These are phyloP conservation scores for Polydrusus tereticollis DNA, from an alignment of 2,888 invertebrate genomes.

Conservation along the genomic window DNA sequence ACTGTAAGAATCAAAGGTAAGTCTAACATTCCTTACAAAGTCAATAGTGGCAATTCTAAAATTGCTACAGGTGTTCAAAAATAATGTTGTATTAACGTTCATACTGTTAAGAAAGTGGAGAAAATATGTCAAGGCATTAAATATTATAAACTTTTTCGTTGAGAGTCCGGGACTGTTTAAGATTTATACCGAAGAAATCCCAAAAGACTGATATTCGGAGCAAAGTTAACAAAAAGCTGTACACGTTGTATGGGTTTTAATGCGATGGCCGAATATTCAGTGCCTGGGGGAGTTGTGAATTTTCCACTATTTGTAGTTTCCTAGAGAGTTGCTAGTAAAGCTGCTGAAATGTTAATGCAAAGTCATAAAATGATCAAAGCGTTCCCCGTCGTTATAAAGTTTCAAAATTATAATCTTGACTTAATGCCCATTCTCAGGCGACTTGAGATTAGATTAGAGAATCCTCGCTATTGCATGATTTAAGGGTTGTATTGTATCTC, in stretches of 20 bases:
- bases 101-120: no score
- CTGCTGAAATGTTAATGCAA: not conserved
- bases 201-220: conserved; percentile 5
- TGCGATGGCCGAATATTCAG: not conserved
- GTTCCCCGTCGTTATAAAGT: not conserved
- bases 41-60: no score
- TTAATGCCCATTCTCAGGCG: not conserved
- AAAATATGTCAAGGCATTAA: no score
- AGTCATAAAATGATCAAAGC: conserved; percentile 1
- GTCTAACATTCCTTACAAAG: no score
- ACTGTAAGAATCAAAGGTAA: no score
- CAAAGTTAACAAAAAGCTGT: not conserved
- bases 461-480: not conserved
- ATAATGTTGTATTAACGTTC: no score
- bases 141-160: not conserved
- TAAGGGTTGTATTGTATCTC: not conserved
- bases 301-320: conserved; percentile 10
- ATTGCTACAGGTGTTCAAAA: no score
- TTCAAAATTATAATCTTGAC: conserved; percentile 1
- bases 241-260: not conserved
- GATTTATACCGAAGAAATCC: conserved; percentile 1
- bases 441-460: not conserved
- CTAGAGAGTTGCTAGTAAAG: not conserved
- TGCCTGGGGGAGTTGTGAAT: conserved; percentile 2
- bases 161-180: not conserved